Percentiles rank a stretch among this genome's conserved stretches.
phyloP scores from a whole-genome alignment of 2,113 vertebrate genomes.

The Oncorhynchus keta region DNA sequence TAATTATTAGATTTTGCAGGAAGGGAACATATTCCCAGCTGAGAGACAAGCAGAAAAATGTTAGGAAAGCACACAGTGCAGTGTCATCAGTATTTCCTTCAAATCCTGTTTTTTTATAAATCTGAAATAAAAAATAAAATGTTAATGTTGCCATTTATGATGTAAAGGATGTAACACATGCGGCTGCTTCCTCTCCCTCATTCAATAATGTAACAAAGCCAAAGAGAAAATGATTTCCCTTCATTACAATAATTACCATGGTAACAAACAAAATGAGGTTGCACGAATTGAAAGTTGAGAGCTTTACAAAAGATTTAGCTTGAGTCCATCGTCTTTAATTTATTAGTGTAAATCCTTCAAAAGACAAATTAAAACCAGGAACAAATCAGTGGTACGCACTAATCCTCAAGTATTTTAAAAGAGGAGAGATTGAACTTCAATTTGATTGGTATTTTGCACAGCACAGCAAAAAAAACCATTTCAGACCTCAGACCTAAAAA shows the following conservation, averaged over 20 bases:
- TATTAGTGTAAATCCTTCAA: slow-evolving; percentile 58
- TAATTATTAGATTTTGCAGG: background rate
- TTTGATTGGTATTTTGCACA: slow-evolving; percentile 48
- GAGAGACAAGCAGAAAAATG: background rate
- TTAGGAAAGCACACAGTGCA: background rate
- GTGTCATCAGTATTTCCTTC: background rate
- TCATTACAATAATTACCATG: slow-evolving; percentile 33
- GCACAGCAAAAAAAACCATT: slow-evolving; percentile 17
- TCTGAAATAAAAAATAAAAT: no score
- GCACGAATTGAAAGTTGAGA: slow-evolving; percentile 27
- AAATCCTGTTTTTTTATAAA: background rate
- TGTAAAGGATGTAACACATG: background rate
- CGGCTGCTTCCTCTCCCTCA: background rate
- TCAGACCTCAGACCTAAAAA: slow-evolving; percentile 45
- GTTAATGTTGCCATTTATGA: background rate
- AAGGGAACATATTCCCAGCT: background rate
- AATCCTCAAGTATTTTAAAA: slow-evolving; percentile 55
- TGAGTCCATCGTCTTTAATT: slow-evolving; percentile 41
- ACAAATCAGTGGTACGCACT: slow-evolving; percentile 45
- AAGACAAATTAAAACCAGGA: slow-evolving; percentile 56
- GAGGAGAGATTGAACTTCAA: slow-evolving; percentile 54
- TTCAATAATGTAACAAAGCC: slow-evolving; percentile 15
- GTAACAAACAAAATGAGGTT: slow-evolving; percentile 35
- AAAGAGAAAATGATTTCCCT: slow-evolving; percentile 7
- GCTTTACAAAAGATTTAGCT: slow-evolving; percentile 46